phyloP scores from a whole-genome alignment of 2,888 invertebrate species.

The Drosophila emarginata region DNA sequence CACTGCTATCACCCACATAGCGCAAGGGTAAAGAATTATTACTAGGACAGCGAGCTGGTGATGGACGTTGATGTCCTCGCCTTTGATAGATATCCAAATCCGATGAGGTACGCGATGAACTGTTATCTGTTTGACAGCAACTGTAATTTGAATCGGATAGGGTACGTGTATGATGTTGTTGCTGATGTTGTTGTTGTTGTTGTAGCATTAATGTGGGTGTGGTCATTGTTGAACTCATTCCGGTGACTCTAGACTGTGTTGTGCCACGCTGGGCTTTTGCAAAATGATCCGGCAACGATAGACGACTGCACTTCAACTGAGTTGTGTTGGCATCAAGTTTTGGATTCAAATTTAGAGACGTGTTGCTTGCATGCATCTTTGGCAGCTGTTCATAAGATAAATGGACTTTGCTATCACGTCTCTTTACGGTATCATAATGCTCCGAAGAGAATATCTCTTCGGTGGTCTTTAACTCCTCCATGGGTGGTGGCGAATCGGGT shows the following conservation, averaged over 20 bases:
- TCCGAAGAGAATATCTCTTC: conserved; percentile 83
- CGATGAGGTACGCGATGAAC: conserved; percentile 81
- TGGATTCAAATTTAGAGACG: conserved; percentile 75
- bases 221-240: conserved; percentile 43
- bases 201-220: conserved; percentile 55
- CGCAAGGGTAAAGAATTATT: conserved; percentile 77
- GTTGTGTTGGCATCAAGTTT: conserved; percentile 67
- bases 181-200: conserved; percentile 80
- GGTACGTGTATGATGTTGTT: conserved; percentile 80
- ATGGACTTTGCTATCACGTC: conserved; percentile 79
- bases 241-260: conserved; percentile 39
- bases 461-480: conserved; percentile 88
- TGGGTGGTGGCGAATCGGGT: conserved; percentile 86
- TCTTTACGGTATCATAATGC: conserved; percentile 81
- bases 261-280: conserved; percentile 67
- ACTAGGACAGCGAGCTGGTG: conserved; percentile 73
- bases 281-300: conserved; percentile 82
- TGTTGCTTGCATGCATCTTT: conserved; percentile 81
- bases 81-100: conserved; percentile 82
- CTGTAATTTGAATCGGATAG: conserved; percentile 82
- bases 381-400: conserved; percentile 81
- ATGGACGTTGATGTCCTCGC: conserved; percentile 74
- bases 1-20: conserved; percentile 77
- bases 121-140: conserved; percentile 81
- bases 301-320: conserved; percentile 79